A percentile compares a stretch with the other conserved stretches of the same genome.
These are phyloP conservation scores for Philereme transversata DNA, from an alignment of 2,888 invertebrate genomes.

Conservation along the genomic window DNA sequence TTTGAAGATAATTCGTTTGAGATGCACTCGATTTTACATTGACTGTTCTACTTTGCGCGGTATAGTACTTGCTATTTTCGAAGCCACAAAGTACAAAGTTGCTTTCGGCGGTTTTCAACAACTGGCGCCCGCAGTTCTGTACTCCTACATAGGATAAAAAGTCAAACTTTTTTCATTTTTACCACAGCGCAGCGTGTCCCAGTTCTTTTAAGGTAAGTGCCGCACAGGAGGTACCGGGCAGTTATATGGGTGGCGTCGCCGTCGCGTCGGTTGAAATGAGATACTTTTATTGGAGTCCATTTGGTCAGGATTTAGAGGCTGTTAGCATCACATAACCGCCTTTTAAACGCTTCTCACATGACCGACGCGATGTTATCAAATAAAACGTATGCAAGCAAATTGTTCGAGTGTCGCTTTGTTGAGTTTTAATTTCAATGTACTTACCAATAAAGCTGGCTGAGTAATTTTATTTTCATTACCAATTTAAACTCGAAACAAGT, in stretches of 20 bases:
- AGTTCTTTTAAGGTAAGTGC: slow-evolving; percentile 34
- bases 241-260: slow-evolving; percentile 37
- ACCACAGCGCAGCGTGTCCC: slow-evolving; percentile 20
- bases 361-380: slow-evolving; percentile 56
- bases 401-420: slow-evolving; percentile 18
- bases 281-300: slow-evolving; percentile 64
- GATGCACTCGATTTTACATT: too few relatives aligned
- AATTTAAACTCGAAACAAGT: slow-evolving; percentile 11
- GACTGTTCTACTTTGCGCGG: too few relatives aligned
- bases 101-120: slow-evolving; percentile 5
- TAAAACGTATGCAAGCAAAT: slow-evolving; percentile 37
- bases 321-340: slow-evolving; percentile 60
- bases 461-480: slow-evolving; percentile 10
- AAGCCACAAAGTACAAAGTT: slow-evolving; percentile 7
- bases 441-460: slow-evolving; percentile 23
- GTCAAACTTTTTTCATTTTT: slow-evolving; percentile 32
- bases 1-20: too few relatives aligned
- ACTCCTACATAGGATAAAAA: slow-evolving; percentile 11
- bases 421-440: slow-evolving; percentile 21
- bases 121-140: slow-evolving; percentile 8
- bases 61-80: not conserved
- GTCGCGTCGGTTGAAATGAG: slow-evolving; percentile 48
- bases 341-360: slow-evolving; percentile 50
- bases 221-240: slow-evolving; percentile 12
- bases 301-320: slow-evolving; percentile 60